Percentiles rank a stretch among this genome's conserved stretches.
Evolutionary conservation across 2,888 invertebrate species (phyloP).

Genomic region (Pheosia tremula): DNA sequence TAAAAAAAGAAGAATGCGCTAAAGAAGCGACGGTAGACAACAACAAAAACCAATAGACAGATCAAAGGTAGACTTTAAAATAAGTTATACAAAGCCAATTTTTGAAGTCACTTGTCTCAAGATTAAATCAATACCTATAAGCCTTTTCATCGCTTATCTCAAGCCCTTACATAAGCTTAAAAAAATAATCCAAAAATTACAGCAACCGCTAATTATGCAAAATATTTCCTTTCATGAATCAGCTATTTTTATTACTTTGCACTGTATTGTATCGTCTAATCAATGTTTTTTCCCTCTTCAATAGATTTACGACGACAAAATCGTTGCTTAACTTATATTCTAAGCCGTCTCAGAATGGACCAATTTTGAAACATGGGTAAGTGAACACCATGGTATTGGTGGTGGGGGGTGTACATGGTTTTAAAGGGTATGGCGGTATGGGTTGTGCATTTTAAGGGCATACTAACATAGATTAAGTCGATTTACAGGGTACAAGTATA

Average conservation of each 20-base stretch:
- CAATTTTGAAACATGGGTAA: constrained; percentile 89
- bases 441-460: constrained; percentile 13
- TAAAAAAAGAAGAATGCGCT: no score
- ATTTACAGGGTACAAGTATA: not conserved
- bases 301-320: constrained; percentile 89
- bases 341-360: constrained; percentile 86
- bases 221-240: not conserved
- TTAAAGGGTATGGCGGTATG: constrained; percentile 13
- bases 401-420: constrained; percentile 34
- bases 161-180: no score
- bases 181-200: no score
- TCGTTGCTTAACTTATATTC: constrained; percentile 88
- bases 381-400: constrained; percentile 51
- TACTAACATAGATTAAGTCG: constrained; percentile 16
- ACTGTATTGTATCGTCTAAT: constrained; percentile 41
- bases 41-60: no score
- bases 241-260: constrained; percentile 6
- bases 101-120: no score
- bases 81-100: no score
- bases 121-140: no score
- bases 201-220: not conserved
- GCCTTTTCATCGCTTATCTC: no score
- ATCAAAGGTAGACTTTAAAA: no score
- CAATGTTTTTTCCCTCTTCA: constrained; percentile 56
- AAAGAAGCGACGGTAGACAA: no score